phyloP scores from a whole-genome alignment of 2,888 invertebrate species.

The Ichneumon xanthorius region DNA sequence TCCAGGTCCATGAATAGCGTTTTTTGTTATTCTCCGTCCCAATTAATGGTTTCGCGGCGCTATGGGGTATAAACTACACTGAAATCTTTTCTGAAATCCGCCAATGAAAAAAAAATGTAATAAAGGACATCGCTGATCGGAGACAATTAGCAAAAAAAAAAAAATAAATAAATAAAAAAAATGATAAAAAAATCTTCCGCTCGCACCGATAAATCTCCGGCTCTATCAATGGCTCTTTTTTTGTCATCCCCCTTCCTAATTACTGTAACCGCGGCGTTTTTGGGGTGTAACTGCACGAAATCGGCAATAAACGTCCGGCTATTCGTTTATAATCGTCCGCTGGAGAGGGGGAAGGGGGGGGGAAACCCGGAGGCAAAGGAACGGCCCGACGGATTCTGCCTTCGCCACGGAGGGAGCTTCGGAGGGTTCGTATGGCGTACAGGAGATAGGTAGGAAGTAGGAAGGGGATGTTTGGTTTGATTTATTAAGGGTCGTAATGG shows the following conservation, averaged over 20 bases:
- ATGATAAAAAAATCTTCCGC: background rate
- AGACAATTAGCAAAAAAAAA: background rate
- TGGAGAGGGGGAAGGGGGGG: background rate
- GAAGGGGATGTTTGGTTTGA: slow-evolving; percentile 70
- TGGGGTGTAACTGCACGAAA: slow-evolving; percentile 32
- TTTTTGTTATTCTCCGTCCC: slow-evolving; percentile 60
- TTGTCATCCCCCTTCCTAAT: slow-evolving; percentile 16
- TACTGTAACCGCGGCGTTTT: slow-evolving; percentile 44
- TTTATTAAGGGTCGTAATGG: slow-evolving; percentile 80
- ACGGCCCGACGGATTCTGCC: slow-evolving; percentile 2
- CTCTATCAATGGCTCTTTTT: slow-evolving; percentile 38
- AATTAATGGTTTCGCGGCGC: background rate
- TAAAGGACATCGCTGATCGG: no score
- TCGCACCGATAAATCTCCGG: background rate
- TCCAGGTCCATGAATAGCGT: background rate
- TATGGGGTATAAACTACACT: no score
- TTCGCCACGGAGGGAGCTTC: slow-evolving; percentile 33
- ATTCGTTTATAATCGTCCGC: slow-evolving; percentile 67
- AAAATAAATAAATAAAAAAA: no score
- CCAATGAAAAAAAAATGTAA: no score
- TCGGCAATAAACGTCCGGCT: slow-evolving; percentile 70
- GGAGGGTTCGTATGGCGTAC: slow-evolving; percentile 37
- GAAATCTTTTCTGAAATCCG: no score
- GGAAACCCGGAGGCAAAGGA: background rate
- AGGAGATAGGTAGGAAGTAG: slow-evolving; percentile 25